These are phyloP conservation scores for Papilio helenus DNA, from an alignment of 1,140 invertebrate species.

Conservation along the genomic window DNA sequence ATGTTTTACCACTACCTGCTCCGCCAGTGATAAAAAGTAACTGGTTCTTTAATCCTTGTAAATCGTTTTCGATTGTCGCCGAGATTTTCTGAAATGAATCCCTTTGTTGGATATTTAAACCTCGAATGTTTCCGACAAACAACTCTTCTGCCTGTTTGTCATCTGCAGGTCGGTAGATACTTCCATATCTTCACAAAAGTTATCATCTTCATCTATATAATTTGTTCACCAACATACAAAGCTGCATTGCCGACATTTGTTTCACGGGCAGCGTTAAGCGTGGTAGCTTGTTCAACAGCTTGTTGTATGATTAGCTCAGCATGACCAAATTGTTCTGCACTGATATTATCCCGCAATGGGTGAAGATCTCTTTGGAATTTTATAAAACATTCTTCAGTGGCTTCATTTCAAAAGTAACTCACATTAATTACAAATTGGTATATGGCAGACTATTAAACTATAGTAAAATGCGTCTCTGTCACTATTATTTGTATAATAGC, in stretches of 20 bases:
- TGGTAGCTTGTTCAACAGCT: slow-evolving; percentile 40
- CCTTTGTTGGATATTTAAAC: slow-evolving; percentile 41
- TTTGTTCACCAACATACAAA: slow-evolving; percentile 41
- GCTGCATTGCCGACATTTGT: slow-evolving; percentile 17
- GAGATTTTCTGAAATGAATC: slow-evolving; percentile 41
- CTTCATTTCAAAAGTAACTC: background rate
- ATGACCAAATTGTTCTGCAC: slow-evolving; percentile 42
- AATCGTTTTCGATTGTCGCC: slow-evolving; percentile 26
- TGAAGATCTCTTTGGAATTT: slow-evolving; percentile 44
- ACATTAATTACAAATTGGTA: slow-evolving; percentile 38
- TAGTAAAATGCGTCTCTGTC: slow-evolving; percentile 37
- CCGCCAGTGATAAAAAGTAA: slow-evolving; percentile 47
- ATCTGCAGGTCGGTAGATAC: slow-evolving; percentile 38
- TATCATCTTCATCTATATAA: slow-evolving; percentile 43
- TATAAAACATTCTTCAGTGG: slow-evolving; percentile 42
- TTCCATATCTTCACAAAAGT: slow-evolving; percentile 43
- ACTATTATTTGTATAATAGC: slow-evolving; percentile 51
- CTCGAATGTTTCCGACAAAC: slow-evolving; percentile 38
- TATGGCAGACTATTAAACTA: too few species aligned
- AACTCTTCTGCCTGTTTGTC: slow-evolving; percentile 49
- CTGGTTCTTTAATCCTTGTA: slow-evolving; percentile 10
- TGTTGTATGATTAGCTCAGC: slow-evolving; percentile 46
- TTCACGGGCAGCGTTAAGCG: slow-evolving; percentile 40
- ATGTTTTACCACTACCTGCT: slow-evolving; percentile 49
- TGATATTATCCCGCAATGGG: slow-evolving; percentile 39